phyloP scores from a whole-genome alignment of 2,113 vertebrate genomes.

The Martes martes region DNA sequence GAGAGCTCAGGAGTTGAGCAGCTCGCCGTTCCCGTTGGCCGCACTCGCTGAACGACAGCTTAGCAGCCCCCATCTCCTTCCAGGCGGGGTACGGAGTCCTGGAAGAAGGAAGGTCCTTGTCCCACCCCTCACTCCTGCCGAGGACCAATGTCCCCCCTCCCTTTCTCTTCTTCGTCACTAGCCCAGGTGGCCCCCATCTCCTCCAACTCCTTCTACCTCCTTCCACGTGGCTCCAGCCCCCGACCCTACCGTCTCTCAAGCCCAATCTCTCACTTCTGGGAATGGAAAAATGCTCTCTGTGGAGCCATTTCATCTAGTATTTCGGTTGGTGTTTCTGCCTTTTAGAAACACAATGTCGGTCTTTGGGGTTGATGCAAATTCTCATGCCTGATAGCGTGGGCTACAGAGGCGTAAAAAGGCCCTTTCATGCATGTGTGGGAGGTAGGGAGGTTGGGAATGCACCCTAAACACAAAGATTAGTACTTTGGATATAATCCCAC shows the following conservation, averaged over 20 bases:
- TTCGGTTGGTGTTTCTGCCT: neutral
- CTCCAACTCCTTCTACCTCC: neutral
- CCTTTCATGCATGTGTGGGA: neutral
- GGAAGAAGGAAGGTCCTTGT: neutral
- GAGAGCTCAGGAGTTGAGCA: too few species aligned
- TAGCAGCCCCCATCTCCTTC: neutral
- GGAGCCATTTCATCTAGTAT: neutral
- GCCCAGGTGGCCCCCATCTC: neutral
- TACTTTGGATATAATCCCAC: neutral
- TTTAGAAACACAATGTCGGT: neutral
- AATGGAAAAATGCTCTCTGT: neutral
- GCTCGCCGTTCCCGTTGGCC: rapidly evolving
- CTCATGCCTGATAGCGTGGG: neutral
- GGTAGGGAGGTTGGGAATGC: neutral
- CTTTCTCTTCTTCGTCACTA: neutral
- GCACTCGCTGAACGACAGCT: rapidly evolving
- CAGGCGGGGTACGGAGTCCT: rapidly evolving
- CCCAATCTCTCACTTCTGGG: neutral
- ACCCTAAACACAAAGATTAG: neutral
- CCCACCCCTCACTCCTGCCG: neutral
- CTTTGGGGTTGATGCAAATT: neutral
- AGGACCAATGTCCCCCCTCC: too few species aligned
- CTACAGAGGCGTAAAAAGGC: too few species aligned
- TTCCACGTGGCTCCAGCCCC: too few species aligned
- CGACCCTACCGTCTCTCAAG: neutral